phyloP scores from a whole-genome alignment of 2,888 invertebrate genomes.

The Megastigmus dorsalis region DNA sequence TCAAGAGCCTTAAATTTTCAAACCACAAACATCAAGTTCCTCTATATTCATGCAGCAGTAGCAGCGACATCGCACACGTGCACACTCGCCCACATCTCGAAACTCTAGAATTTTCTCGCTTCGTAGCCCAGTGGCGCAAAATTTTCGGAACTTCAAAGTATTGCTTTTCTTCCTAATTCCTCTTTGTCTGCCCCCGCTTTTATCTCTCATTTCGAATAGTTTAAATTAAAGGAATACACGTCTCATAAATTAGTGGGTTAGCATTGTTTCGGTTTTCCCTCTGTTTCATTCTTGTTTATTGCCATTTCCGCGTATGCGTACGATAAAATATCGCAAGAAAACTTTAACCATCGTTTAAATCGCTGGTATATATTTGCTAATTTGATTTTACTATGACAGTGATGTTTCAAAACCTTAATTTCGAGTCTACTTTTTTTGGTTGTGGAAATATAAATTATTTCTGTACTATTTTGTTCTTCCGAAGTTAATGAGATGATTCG shows the following conservation, averaged over 20 bases:
- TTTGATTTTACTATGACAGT: too few species aligned
- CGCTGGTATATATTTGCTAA: too few species aligned
- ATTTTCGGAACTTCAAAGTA: constrained; percentile 38
- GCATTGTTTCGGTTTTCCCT: too few species aligned
- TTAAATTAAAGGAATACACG: constrained; percentile 3
- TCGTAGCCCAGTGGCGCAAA: constrained; percentile 6
- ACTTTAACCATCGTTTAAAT: too few species aligned
- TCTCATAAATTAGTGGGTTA: constrained; percentile 6
- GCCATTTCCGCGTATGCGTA: too few species aligned
- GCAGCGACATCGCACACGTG: not conserved
- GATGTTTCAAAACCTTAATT: too few species aligned
- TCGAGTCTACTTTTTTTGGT: too few species aligned
- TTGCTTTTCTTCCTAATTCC: not conserved
- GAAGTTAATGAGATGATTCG: too few species aligned
- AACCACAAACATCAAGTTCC: constrained; percentile 38
- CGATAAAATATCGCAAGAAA: too few species aligned
- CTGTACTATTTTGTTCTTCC: too few species aligned
- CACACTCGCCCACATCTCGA: not conserved
- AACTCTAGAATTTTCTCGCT: constrained; percentile 22
- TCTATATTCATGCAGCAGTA: constrained; percentile 4
- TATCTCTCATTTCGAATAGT: not conserved
- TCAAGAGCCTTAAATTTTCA: constrained; percentile 31
- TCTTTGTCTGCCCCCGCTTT: not conserved
- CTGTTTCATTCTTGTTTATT: too few species aligned
- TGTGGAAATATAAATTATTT: too few species aligned